These are phyloP conservation scores for Loris lydekkerianus DNA, from an alignment of 2,797 vertebrate species.

Conservation along the genomic window DNA sequence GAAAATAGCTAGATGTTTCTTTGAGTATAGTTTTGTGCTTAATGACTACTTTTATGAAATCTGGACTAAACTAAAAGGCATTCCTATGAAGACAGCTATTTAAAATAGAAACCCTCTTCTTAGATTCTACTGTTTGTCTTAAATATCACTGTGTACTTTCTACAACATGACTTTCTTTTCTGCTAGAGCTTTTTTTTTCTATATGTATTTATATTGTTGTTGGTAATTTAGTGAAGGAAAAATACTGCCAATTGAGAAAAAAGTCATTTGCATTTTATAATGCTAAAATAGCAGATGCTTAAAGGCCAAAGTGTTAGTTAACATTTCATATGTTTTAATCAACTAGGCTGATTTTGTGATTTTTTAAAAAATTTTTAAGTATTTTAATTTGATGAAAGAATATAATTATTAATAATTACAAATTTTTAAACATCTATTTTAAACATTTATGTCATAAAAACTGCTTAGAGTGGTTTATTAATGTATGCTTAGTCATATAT, in stretches of 20 bases:
- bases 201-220: not conserved
- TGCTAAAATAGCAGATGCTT: slow-evolving; percentile 57
- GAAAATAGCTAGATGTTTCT: not conserved
- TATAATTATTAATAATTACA: not conserved
- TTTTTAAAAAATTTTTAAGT: not conserved
- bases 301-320: slow-evolving; percentile 66
- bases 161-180: not conserved
- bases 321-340: slow-evolving; percentile 25
- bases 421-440: not conserved
- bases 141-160: slow-evolving; percentile 31
- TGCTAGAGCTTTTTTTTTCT: not conserved
- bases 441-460: not conserved
- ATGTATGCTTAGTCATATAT: not conserved
- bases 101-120: slow-evolving; percentile 35
- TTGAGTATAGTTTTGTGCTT: not conserved
- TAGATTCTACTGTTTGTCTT: not conserved
- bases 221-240: slow-evolving; percentile 56
- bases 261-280: slow-evolving; percentile 28
- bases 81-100: not conserved
- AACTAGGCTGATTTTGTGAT: slow-evolving; percentile 14
- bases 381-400: not conserved
- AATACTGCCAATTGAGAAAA: slow-evolving; percentile 51
- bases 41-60: slow-evolving; percentile 9
- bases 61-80: not conserved
- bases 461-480: not conserved